Evolutionary conservation across 2,113 vertebrate species (phyloP), one percentile per base, ranked within the genome.

Genomic region (Melanocharis versteri): DNA sequence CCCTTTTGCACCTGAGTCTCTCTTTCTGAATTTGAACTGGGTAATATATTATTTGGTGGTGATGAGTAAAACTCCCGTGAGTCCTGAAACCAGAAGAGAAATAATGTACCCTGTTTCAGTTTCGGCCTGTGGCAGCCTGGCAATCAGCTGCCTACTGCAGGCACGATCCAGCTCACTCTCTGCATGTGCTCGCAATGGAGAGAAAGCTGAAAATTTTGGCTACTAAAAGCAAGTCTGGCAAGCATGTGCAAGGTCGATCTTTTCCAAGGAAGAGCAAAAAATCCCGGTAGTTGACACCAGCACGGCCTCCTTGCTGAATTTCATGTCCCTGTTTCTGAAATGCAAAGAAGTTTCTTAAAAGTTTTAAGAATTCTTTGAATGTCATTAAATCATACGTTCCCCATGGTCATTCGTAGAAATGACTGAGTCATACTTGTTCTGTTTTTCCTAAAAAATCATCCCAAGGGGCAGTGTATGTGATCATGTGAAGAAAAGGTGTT

Each of bases 251-350:
- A 82, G 45, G 60, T 76, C 57, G 60, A 0, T 33, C 56, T 91
- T 86, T 94, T 90, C 60, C 79, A 60, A 90, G 79, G 93, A 96
- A 96, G 80, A 75, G 54, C 28, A 48, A 73, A 92, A 96, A 91
- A 20, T 77, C 79, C 90, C 88, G 47, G 1, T 39, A 77, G 75
- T 33, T 33, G 71, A 73, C 15, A 90, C 42, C n/a, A 78, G 35
- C 30, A 11, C 2, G 16, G 24, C 50, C 53, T 61, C 64, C 61
- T 27, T 37, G 21, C 47, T 87, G 4, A 66, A 86, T 80, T 77
- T 96, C 68, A 77, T 31, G 60, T 88, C 75, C 85, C 31, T 51
- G 17, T 81, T 96, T 88, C 48, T 83, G 71, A 92, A 92, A 88
- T 66, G 39, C 44, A 66, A 76, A 83, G 70, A 47, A 69, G 8